phyloP scores from a whole-genome alignment of 2,888 invertebrate genomes.

The Fragum whitleyi region DNA sequence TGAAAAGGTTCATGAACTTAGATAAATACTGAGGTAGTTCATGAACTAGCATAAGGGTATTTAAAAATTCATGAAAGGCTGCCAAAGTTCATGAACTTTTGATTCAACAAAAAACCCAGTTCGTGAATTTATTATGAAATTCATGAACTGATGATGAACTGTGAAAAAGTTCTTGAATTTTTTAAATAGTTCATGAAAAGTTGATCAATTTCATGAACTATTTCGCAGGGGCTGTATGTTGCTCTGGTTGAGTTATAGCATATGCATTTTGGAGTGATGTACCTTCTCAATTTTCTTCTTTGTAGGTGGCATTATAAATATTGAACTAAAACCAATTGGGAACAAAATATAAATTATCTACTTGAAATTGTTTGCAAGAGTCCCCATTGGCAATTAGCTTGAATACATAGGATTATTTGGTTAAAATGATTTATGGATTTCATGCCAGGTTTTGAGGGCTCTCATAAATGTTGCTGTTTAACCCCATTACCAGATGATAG shows the following conservation, averaged over 20 bases:
- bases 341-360: constrained; percentile 33
- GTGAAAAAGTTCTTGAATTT: constrained; percentile 4
- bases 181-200: constrained; percentile 4
- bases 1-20: constrained; percentile 1
- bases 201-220: constrained; percentile 1
- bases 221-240: background rate
- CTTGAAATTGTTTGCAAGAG: constrained; percentile 19
- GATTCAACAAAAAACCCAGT: constrained; percentile 1
- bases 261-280: no score
- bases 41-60: background rate
- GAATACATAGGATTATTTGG: constrained; percentile 8
- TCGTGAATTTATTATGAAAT: constrained; percentile 1
- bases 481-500: no score
- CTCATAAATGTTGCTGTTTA: background rate
- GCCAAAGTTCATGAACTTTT: background rate
- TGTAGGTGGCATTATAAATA: constrained; percentile 47
- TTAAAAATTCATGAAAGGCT: constrained; percentile 4
- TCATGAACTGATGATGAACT: constrained; percentile 1
- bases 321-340: constrained; percentile 23
- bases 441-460: background rate
- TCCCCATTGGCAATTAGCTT: background rate
- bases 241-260: no score
- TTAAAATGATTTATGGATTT: constrained; percentile 7
- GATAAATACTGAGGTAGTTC: constrained; percentile 4
- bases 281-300: background rate